Base-by-base conservation (phyloP, 2,888 invertebrate genomes). In the Dynastes maya region DNA sequence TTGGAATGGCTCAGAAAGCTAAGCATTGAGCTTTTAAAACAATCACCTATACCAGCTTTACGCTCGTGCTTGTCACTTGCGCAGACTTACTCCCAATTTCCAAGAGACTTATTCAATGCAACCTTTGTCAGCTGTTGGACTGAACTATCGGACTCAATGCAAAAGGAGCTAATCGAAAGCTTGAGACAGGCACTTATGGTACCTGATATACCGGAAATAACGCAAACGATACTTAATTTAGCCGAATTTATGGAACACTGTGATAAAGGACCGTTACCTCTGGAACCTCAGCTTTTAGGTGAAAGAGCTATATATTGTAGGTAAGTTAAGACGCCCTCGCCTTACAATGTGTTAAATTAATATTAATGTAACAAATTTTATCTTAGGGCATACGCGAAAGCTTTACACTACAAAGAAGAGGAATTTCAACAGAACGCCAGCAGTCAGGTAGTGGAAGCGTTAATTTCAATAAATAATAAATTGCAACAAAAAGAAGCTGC, bases 211-310 rank as follows among this genome's bases (percentile, higher is more conserved):
- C 97, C 98, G 0, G 98, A 99, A 88, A 94, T 98, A 64, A 98
- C 98, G 0, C 98, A 98, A 86, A 97, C 98, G 0, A 95, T 99
- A 80, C 91, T 99, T 13, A 99, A 99, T 90, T 90, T 99, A 80
- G 98, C 98, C 0, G 99, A 99, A 88, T 99, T 99, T 86, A 98
- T 99, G 98, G 99, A 99, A 85, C 99, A 99, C 87, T 99, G 98
- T 85, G 99, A 99, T 86, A 95, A 97, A 86, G 98, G 98, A 32
- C 95, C 98, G 0, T 89, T 99, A 80, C 98, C 98, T 0, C 92
- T 99, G 79, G 95, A 97, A 79, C 93, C 96, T 0, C 94, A 95
- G 79, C 89, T 98, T 71, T 89, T 99, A 0, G 98, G 98, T 0
- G 95, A 97, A 83, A 91, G 97, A 72, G 99, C 99, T 0, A 97